phyloP scores from a whole-genome alignment of 2,797 vertebrate species.

The Bradypus variegatus region DNA sequence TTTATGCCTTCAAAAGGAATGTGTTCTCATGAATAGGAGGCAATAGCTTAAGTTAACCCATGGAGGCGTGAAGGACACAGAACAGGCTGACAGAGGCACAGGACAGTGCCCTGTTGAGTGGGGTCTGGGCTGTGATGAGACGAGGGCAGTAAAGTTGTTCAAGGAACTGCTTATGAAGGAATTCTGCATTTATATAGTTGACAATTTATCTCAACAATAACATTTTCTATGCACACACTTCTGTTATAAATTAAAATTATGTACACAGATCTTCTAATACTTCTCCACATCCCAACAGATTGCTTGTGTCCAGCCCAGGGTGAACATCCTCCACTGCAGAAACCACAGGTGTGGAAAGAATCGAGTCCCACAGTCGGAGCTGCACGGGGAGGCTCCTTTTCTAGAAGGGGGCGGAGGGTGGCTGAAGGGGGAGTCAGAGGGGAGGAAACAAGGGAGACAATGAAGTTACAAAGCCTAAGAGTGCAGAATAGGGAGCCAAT shows the following conservation, averaged over 20 bases:
- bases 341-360: background rate
- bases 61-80: background rate
- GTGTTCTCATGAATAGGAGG: background rate
- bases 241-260: background rate
- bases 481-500: background rate
- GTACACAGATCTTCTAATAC: background rate
- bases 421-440: background rate
- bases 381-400: background rate
- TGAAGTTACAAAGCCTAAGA: background rate
- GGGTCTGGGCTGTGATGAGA: too few relatives aligned
- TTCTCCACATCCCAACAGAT: background rate
- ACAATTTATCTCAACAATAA: background rate
- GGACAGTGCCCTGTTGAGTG: background rate
- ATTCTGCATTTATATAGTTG: background rate
- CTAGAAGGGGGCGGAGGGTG: background rate
- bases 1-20: background rate
- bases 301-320: background rate
- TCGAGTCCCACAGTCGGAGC: background rate
- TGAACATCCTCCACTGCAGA: background rate
- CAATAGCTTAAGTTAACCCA: background rate
- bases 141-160: background rate
- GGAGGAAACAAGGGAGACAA: background rate
- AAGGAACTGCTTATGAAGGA: background rate
- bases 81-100: background rate
- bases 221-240: background rate